phyloP scores from a whole-genome alignment of 2,113 vertebrate species.

The Tetrax tetrax region DNA sequence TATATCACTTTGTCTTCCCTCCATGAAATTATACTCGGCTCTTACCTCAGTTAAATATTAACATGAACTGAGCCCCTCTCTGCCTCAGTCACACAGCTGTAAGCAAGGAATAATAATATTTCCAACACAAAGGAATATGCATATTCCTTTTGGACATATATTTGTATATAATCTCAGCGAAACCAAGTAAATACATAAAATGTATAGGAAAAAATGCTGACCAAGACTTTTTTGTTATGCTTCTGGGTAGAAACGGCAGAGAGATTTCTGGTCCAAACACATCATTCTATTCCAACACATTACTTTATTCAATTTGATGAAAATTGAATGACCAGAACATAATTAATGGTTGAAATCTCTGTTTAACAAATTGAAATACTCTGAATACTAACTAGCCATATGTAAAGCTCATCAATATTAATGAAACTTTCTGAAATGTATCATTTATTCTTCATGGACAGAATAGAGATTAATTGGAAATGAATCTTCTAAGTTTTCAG shows the following conservation, averaged over 20 bases:
- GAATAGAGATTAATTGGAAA: constrained; percentile 49
- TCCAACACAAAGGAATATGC: not conserved
- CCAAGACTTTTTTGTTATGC: not conserved
- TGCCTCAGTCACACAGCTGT: not conserved
- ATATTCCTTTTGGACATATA: not conserved
- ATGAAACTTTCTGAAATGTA: constrained; percentile 61
- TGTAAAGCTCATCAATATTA: constrained; percentile 78
- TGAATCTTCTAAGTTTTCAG: not conserved
- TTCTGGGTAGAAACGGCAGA: not conserved
- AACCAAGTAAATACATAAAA: not conserved
- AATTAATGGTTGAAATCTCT: constrained; percentile 67
- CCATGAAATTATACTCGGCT: not conserved
- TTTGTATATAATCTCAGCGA: not conserved
- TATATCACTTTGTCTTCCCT: not conserved
- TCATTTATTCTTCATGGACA: constrained; percentile 49
- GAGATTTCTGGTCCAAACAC: constrained; percentile 2
- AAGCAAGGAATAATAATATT: not conserved
- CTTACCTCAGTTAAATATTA: not conserved
- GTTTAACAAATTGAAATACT: constrained; percentile 72
- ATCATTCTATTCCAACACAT: constrained; percentile 41
- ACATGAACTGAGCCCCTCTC: not conserved
- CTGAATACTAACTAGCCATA: constrained; percentile 65
- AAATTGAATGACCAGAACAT: constrained; percentile 65
- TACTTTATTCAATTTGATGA: constrained; percentile 54
- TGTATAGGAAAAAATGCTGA: not conserved